Conservation (phyloP, 2,113 vertebrate species). For the Melanerpes formicivorus region DNA sequence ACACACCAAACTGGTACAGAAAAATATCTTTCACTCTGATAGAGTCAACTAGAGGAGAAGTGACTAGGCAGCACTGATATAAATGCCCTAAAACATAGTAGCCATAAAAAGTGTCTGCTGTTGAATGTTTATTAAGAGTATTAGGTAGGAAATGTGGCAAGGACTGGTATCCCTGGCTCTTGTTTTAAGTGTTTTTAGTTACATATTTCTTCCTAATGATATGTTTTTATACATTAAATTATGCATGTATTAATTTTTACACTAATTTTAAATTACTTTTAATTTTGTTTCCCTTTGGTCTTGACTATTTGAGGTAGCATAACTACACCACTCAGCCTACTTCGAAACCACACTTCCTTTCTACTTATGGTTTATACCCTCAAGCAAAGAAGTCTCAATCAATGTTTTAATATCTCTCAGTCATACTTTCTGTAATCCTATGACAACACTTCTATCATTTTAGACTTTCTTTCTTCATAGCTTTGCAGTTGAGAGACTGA, state of each 20-base stretch:
- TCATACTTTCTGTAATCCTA: background rate
- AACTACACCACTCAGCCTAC: background rate
- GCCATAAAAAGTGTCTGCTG: background rate
- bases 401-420: background rate
- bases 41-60: background rate
- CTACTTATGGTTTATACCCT: background rate
- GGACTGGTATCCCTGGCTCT: background rate
- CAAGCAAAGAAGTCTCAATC: background rate
- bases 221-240: background rate
- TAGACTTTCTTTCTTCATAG: background rate
- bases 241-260: background rate
- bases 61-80: background rate
- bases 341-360: background rate
- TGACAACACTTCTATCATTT: background rate
- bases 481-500: slow-evolving; percentile 2
- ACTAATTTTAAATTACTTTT: background rate
- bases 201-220: background rate
- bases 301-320: background rate
- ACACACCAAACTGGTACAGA: background rate
- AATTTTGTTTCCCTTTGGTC: background rate
- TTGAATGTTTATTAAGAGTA: background rate
- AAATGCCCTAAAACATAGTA: background rate
- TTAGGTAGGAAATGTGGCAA: background rate
- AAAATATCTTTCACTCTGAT: background rate
- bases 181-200: background rate